Evolutionary conservation across 2,113 vertebrate genomes (phyloP).

Genomic region (Camelus dromedarius): DNA sequence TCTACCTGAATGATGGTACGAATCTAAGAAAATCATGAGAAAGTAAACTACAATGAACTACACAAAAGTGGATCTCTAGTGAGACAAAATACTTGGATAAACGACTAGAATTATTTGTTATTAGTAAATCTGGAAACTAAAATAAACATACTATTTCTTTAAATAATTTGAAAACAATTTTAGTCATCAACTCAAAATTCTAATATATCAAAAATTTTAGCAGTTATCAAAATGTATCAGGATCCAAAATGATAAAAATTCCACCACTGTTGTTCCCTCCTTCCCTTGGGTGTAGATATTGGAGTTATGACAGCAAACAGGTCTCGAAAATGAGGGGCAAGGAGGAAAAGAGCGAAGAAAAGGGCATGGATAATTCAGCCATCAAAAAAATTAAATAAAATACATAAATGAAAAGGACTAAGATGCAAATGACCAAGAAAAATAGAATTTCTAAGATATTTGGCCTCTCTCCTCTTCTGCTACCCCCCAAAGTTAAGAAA

Average conservation of each 20-base stretch:
- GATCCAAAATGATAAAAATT: slow-evolving; percentile 29
- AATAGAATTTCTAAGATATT: not conserved
- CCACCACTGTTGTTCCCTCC: not conserved
- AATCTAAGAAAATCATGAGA: slow-evolving; percentile 36
- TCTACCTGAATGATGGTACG: not conserved
- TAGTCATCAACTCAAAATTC: slow-evolving; percentile 17
- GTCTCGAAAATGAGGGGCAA: not conserved
- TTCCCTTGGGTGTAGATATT: not conserved
- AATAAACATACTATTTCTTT: not conserved
- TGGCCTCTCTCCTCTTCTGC: not conserved
- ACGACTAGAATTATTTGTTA: slow-evolving; percentile 13
- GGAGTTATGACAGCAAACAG: not conserved
- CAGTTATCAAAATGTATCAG: not conserved
- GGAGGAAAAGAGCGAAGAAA: not conserved
- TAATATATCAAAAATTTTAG: not conserved
- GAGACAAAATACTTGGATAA: not conserved
- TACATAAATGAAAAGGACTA: not conserved
- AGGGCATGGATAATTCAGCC: not conserved
- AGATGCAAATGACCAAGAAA: not conserved
- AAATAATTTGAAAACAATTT: slow-evolving; percentile 46
- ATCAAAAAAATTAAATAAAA: not conserved
- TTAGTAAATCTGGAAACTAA: not conserved
- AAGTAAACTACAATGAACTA: not conserved
- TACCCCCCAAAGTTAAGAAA: not conserved
- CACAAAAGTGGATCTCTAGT: not conserved